phyloP scores from a whole-genome alignment of 37 sponge, comb jelly and placozoan genomes.

The Lycopodina hypogea region DNA sequence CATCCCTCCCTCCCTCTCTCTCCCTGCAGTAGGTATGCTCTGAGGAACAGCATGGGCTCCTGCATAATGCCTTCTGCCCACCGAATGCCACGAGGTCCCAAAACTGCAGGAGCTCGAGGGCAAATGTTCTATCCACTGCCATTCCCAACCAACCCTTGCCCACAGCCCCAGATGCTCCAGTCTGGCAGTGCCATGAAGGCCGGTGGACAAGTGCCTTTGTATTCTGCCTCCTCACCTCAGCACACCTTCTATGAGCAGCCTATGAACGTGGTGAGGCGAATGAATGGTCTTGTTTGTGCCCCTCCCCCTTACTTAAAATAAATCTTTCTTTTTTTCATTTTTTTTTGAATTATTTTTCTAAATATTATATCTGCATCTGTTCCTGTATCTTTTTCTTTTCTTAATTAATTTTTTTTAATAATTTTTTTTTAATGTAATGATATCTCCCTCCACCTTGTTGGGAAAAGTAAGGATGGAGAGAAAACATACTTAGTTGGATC shows the following conservation, averaged over 20 bases:
- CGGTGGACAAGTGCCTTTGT: slow-evolving; percentile 5
- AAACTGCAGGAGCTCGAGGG: slow-evolving; percentile 17
- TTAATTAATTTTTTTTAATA: too few species aligned
- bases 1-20: too few species aligned
- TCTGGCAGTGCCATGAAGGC: slow-evolving; percentile 13
- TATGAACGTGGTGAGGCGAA: neutral
- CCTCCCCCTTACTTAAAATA: too few species aligned
- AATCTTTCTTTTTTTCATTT: too few species aligned
- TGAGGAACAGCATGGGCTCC: slow-evolving; percentile 71
- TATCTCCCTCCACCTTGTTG: too few species aligned
- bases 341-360: too few species aligned
- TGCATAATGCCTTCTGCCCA: slow-evolving; percentile 7
- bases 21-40: slow-evolving; percentile 31
- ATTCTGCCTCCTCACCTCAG: slow-evolving; percentile 2
- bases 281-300: neutral
- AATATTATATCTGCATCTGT: too few species aligned
- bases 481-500: too few species aligned
- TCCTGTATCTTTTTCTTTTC: too few species aligned
- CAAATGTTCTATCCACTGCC: slow-evolving; percentile 15
- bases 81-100: neutral
- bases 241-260: neutral
- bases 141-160: neutral
- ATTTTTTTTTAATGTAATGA: too few species aligned
- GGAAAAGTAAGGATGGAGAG: too few species aligned
- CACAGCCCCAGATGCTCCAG: slow-evolving; percentile 12